phyloP scores from a whole-genome alignment of 2,888 invertebrate species.

The Acanthosepion esculentum region DNA sequence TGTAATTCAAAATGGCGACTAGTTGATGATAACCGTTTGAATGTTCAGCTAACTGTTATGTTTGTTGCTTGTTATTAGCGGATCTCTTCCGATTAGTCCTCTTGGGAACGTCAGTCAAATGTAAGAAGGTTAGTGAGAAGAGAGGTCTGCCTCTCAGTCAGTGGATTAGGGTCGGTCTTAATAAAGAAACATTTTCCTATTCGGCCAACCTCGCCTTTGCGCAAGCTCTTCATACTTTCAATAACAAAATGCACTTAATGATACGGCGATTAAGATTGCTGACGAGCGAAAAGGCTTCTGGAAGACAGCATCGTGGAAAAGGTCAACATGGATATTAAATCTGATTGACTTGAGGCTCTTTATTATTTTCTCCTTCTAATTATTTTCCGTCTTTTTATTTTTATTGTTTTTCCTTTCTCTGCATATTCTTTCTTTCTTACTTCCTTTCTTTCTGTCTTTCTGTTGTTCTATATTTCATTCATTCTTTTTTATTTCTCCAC shows the following conservation, averaged over 20 bases:
- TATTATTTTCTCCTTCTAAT: neutral
- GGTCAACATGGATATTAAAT: neutral
- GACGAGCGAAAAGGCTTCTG: neutral
- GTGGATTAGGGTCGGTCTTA: neutral
- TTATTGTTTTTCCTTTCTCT: too few species aligned
- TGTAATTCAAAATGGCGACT: neutral
- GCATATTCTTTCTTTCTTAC: too few species aligned
- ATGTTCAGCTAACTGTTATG: neutral
- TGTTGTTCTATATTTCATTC: too few species aligned
- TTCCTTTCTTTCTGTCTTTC: too few species aligned
- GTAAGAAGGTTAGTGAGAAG: neutral
- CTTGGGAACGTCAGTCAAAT: neutral
- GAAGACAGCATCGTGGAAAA: neutral
- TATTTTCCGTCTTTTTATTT: neutral
- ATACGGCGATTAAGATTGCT: neutral
- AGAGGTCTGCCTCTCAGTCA: neutral
- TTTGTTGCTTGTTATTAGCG: neutral
- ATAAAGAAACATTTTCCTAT: neutral
- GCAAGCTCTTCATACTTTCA: neutral
- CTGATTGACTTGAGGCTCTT: neutral
- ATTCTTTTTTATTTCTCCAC: too few species aligned
- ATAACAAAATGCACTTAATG: neutral
- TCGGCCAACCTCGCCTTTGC: neutral
- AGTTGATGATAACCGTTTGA: neutral
- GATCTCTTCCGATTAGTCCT: neutral